Evolutionary conservation across 2,113 vertebrate species (phyloP), one percentile per base, ranked within the genome.

Genomic region (Callipepla squamata): DNA sequence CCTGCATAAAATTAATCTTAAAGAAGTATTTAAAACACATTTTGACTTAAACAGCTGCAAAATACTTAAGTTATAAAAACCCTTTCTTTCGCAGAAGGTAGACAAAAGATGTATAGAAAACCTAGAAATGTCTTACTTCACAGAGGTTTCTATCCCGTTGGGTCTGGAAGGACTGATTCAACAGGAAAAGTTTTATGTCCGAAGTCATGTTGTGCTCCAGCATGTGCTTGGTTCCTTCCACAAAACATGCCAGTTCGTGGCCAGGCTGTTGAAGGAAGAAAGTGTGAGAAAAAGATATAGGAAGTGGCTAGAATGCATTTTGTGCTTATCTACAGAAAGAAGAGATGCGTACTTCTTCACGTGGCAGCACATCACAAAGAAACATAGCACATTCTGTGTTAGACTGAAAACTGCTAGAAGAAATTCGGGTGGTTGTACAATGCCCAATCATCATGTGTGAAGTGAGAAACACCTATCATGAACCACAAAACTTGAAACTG

Each of bases 101-200:
- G 45, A 20, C 9, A 53, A 40, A 45, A 45, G 5, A 59, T 21
- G 8, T n/a, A 28, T 9, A 36, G 70, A 36, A 85, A 72, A 57
- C 9, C 8, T n/a, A 32, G 18, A 19, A 25, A 68, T 28, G 14
- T 16, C 93, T 95, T 97, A 97, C 96, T 79, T 73, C 7, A 11
- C 92, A 95, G 69, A 72, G 38, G 0, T 74, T 77, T 62, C 77
- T 88, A 0, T 48, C 87, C 78, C 45, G 85, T 2, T 36, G 82
- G 26, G 2, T 16, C 57, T 90, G 90, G 42, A 96, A 87, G 51
- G 21, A 36, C 32, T 0, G 2, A 7, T 90, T 70, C n/a, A 96
- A 85, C 59, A 25, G 25, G 18, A 0, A 0, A n/a, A 80, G 26
- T 8, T 19, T 2, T 13, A 0, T 0, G 0, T 21, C 74, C 51